phyloP scores from a whole-genome alignment of 2,797 vertebrate genomes.

The Malurus splendens region DNA sequence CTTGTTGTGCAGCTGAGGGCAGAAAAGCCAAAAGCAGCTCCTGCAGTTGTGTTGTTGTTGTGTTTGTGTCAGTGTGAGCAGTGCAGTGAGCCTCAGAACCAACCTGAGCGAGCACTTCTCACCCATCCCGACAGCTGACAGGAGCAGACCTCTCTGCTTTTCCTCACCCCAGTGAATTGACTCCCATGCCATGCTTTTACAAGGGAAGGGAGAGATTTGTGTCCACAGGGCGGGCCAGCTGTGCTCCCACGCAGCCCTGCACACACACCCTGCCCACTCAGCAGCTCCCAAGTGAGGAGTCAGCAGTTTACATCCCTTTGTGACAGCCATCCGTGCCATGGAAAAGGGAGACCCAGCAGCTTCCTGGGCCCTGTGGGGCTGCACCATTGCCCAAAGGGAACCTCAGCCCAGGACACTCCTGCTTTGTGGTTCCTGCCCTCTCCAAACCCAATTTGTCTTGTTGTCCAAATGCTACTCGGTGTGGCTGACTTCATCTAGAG shows the following conservation, averaged over 20 bases:
- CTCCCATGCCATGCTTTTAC: accelerated
- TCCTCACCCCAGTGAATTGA: background rate
- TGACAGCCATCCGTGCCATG: background rate
- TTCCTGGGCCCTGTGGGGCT: background rate
- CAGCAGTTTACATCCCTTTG: background rate
- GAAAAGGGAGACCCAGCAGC: background rate
- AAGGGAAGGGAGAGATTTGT: background rate
- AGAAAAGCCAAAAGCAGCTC: background rate
- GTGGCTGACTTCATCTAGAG: background rate
- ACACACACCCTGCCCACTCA: background rate
- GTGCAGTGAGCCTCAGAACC: accelerated
- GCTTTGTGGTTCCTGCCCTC: background rate
- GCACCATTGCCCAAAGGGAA: background rate
- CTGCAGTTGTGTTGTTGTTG: accelerated
- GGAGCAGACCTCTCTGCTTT: background rate
- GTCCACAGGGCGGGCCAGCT: background rate
- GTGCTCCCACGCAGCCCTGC: background rate
- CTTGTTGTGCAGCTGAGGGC: background rate
- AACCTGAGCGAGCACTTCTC: background rate
- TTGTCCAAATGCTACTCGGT: accelerated
- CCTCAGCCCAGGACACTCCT: background rate
- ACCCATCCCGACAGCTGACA: background rate
- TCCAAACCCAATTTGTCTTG: background rate
- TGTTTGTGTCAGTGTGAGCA: background rate
- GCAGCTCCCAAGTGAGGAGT: background rate